A percentile compares a stretch with the other conserved stretches of the same genome.
Conservation (phyloP, 2,888 invertebrate species). For the Hemithea aestivaria region DNA sequence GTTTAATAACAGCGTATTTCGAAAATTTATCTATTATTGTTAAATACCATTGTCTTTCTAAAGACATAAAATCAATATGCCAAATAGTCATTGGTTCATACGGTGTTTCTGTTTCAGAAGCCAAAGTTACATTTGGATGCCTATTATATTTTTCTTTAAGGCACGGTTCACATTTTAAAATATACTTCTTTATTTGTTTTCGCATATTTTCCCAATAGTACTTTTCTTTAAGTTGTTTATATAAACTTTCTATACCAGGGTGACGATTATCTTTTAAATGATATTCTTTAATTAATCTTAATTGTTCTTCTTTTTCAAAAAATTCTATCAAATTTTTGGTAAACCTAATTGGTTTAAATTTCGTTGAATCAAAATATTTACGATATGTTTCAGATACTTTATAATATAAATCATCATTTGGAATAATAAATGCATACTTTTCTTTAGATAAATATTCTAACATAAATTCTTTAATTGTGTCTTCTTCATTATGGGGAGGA, state of each 20-base stretch:
- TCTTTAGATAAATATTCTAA: constrained; percentile 6
- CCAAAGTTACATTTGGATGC: too few species aligned
- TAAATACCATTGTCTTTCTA: constrained; percentile 23
- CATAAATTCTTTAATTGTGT: too few species aligned
- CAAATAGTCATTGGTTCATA: constrained; percentile 1
- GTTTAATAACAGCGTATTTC: constrained; percentile 19
- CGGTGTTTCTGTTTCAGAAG: too few species aligned
- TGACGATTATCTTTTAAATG: constrained; percentile 12
- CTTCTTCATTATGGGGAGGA: too few species aligned
- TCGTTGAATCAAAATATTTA: constrained; percentile 7
- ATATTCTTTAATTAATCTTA: constrained; percentile 11
- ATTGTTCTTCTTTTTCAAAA: constrained; percentile 12
- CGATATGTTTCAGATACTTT: constrained; percentile 8
- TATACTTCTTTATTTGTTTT: constrained; percentile 11
- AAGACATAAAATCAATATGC: constrained; percentile 15
- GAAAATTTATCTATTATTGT: constrained; percentile 25
- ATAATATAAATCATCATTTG: constrained; percentile 13
- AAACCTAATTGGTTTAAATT: constrained; percentile 8
- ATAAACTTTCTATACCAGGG: constrained; percentile 9
- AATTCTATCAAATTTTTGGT: constrained; percentile 11
- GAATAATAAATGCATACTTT: constrained; percentile 16
- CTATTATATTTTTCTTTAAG: too few species aligned
- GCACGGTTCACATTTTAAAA: too few species aligned
- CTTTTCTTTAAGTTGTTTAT: constrained; percentile 14
- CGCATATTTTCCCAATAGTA: constrained; percentile 13